A percentile compares a stretch with the other conserved stretches of the same genome.
These are phyloP conservation scores for Peromyscus californicus DNA, from an alignment of 2,113 vertebrate species.

Conservation along the genomic window DNA sequence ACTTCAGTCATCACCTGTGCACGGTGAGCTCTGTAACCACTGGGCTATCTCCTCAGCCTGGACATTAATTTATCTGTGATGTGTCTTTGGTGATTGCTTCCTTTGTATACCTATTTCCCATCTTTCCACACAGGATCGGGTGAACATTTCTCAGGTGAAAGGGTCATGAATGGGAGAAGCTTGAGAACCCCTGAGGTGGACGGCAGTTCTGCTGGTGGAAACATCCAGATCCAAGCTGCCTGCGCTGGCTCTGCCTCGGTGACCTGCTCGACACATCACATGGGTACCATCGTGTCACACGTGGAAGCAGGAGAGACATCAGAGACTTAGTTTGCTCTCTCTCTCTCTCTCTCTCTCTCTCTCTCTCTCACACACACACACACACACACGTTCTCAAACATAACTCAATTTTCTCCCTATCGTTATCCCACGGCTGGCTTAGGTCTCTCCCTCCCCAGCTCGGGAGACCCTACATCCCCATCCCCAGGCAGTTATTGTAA, in stretches of 20 bases:
- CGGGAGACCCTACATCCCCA: neutral
- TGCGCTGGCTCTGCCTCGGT: neutral
- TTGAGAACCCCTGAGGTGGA: neutral
- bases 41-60: neutral
- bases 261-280: neutral
- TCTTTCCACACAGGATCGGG: neutral
- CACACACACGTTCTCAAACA: neutral
- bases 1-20: neutral
- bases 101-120: neutral
- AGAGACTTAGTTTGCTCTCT: neutral
- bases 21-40: neutral
- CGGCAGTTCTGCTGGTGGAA: neutral
- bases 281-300: neutral
- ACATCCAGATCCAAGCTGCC: neutral
- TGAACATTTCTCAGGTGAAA: neutral
- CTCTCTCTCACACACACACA: neutral
- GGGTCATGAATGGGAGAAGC: neutral
- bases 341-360: neutral
- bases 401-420: neutral
- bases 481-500: neutral
- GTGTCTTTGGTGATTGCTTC: too few relatives aligned
- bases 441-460: neutral
- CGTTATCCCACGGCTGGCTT: neutral
- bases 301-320: neutral
- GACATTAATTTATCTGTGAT: neutral